Conservation (phyloP, 1,140 invertebrate genomes). For the Reticulitermes speratus region DNA sequence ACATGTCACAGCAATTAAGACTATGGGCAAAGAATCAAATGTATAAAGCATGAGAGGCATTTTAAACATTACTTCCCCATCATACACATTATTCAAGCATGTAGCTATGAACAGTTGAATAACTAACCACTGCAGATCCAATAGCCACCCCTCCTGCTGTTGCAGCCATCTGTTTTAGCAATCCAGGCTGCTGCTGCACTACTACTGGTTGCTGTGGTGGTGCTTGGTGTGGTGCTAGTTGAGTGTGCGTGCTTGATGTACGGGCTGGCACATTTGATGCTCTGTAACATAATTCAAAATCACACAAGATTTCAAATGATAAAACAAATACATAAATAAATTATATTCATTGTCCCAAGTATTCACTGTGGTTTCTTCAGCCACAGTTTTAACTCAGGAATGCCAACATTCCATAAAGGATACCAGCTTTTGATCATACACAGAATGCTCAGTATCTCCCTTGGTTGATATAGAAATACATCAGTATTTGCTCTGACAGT, state of each 20-base stretch:
- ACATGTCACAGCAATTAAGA: too few species aligned
- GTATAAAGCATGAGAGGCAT: too few species aligned
- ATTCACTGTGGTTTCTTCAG: too few species aligned
- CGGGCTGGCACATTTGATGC: constrained; percentile 42
- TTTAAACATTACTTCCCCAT: too few species aligned
- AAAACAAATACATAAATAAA: background rate
- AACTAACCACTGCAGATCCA: constrained; percentile 74
- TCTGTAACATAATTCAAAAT: constrained; percentile 32
- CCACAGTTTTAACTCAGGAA: background rate
- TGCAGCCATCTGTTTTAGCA: constrained; percentile 86
- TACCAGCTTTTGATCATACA: background rate
- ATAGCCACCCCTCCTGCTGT: constrained; percentile 88
- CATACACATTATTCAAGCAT: too few species aligned
- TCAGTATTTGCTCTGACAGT: too few species aligned
- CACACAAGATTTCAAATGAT: constrained; percentile 17
- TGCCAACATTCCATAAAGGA: background rate
- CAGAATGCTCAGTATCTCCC: background rate
- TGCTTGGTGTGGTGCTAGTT: constrained; percentile 51
- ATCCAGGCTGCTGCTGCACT: constrained; percentile 58
- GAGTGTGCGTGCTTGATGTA: constrained; percentile 42
- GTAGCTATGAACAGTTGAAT: too few species aligned
- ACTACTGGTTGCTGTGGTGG: constrained; percentile 50
- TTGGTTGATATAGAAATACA: too few species aligned
- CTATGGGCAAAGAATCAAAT: too few species aligned
- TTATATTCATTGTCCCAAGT: background rate